These are phyloP conservation scores for Tetheella fluctuosa DNA, from an alignment of 2,888 invertebrate species.

Conservation along the genomic window DNA sequence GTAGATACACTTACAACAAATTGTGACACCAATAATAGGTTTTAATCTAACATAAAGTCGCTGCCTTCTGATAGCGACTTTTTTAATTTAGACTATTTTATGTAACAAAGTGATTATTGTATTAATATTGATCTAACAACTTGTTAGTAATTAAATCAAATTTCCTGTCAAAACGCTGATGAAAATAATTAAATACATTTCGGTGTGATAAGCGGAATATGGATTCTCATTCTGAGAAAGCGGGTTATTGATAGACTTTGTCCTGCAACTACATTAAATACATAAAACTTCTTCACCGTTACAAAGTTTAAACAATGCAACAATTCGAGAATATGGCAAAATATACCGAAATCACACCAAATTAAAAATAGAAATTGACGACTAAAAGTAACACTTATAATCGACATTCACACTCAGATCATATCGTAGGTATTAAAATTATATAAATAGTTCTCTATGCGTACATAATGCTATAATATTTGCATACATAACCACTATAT, in stretches of 20 bases:
- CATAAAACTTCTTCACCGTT: neutral
- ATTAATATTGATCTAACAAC: too few species aligned
- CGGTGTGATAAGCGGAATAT: neutral
- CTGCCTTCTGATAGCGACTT: too few species aligned
- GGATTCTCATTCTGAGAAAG: neutral
- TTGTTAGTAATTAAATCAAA: neutral
- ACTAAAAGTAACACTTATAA: conserved; percentile 29
- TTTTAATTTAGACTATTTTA: too few species aligned
- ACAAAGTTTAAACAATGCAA: conserved; percentile 1
- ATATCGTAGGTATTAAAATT: conserved; percentile 46
- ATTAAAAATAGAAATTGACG: conserved; percentile 60
- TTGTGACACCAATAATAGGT: conserved; percentile 23
- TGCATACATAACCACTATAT: conserved; percentile 52
- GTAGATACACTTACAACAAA: conserved; percentile 28
- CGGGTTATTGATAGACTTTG: neutral
- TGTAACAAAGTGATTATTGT: too few species aligned
- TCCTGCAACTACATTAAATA: neutral
- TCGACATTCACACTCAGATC: conserved; percentile 53
- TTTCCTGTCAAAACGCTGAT: neutral
- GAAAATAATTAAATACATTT: neutral
- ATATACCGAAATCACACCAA: conserved; percentile 59
- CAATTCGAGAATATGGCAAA: neutral
- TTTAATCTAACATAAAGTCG: too few species aligned
- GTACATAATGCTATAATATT: conserved; percentile 38
- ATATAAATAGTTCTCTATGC: conserved; percentile 59